Percentiles rank a stretch among this genome's conserved stretches.
phyloP scores from a whole-genome alignment of 2,113 vertebrate species.

The Melanerpes aurifrons region DNA sequence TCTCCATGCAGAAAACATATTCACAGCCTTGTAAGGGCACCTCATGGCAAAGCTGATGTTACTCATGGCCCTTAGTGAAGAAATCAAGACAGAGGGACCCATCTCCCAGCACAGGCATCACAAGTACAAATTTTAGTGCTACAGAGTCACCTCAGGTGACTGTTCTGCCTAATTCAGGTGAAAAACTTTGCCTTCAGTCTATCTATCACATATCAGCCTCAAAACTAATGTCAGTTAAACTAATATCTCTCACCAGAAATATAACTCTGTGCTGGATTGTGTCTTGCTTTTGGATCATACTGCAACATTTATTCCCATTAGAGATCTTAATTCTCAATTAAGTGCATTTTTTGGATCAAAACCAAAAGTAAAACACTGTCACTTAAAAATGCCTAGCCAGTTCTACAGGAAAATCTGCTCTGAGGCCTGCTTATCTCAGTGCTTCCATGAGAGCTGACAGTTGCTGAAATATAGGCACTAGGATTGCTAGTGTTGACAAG shows the following conservation, averaged over 20 bases:
- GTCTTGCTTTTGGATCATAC: background rate
- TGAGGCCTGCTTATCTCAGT: conserved; percentile 49
- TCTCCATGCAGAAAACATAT: background rate
- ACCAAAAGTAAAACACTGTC: conserved; percentile 27
- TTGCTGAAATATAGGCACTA: conserved; percentile 70
- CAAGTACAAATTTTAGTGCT: background rate
- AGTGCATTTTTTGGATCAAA: background rate
- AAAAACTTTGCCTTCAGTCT: background rate
- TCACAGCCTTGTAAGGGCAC: background rate
- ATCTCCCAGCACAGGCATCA: background rate
- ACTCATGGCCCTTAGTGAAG: background rate
- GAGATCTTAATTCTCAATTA: background rate
- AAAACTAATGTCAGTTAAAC: background rate
- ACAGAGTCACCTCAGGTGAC: background rate
- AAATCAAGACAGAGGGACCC: background rate
- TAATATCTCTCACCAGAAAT: background rate
- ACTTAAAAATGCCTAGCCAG: conserved; percentile 31
- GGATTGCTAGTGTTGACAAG: conserved; percentile 70
- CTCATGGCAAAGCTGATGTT: background rate
- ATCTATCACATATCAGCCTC: background rate
- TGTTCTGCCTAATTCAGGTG: background rate
- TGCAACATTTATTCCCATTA: background rate
- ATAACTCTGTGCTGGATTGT: background rate
- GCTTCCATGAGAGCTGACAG: conserved; percentile 59
- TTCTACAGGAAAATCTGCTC: background rate